Percentiles rank a stretch among this genome's conserved stretches.
phyloP scores from a whole-genome alignment of 2,797 vertebrate species.

The Macropodus opercularis region DNA sequence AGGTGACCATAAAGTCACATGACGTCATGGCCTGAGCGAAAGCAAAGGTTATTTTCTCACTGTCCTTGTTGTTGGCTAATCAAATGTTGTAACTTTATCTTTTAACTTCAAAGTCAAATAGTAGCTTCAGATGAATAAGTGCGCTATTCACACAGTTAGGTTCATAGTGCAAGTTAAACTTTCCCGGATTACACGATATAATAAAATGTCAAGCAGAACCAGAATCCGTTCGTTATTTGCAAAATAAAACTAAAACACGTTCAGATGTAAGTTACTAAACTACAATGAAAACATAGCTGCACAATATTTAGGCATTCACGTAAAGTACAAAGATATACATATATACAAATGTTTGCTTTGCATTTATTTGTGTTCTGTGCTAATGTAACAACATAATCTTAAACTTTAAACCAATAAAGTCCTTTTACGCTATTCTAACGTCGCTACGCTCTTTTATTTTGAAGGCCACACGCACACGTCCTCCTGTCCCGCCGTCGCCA shows the following conservation, averaged over 20 bases:
- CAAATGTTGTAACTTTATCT: not conserved
- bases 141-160: not conserved
- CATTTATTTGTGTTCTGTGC: not conserved
- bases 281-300: too few relatives aligned
- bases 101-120: not conserved
- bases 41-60: not conserved
- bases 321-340: too few relatives aligned
- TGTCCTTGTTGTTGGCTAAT: too few relatives aligned
- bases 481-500: not conserved
- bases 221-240: not conserved
- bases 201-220: not conserved
- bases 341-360: not conserved
- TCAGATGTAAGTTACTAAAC: too few relatives aligned
- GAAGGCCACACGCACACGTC: fast-evolving
- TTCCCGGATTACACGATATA: not conserved
- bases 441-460: constrained; percentile 26
- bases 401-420: too few relatives aligned
- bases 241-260: constrained; percentile 18
- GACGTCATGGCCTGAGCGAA: too few relatives aligned
- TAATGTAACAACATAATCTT: not conserved
- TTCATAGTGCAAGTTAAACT: not conserved
- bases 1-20: not conserved
- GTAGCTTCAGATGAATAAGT: not conserved
- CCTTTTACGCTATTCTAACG: too few relatives aligned
- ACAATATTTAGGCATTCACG: too few relatives aligned